Evolutionary conservation across 1,140 invertebrate species (phyloP), one percentile per base, ranked within the genome.

Genomic region (Drosophila lowei): DNA sequence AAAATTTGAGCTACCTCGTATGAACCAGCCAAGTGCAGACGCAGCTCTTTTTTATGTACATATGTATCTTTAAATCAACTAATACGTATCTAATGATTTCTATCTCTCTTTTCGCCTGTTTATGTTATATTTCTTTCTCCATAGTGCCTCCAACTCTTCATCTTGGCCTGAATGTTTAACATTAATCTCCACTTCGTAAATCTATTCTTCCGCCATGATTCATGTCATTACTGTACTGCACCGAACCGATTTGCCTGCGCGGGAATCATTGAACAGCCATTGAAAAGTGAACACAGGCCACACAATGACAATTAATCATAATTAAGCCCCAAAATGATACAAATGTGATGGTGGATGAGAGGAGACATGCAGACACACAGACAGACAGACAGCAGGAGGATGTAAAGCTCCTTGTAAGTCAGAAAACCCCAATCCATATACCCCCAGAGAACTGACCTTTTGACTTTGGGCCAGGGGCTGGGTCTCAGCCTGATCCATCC

Each of bases 231-330:
- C 38, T 7, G 13, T 8, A 30, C 28, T 11, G 16, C 28, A 13
- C 11, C 15, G n/a, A 49, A 34, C 15, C 38, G 56, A 23, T 63
- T 60, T 58, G 59, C 59, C 63, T 60, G 34, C 30, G 41, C n/a
- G 38, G 54, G 46, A 57, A 60, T 0, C 81, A 86, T 84, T 86
- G 67, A 65, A 49, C 59, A 61, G 67, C 52, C 77, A 79, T 65
- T 60, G 56, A 78, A 74, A 60, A 60, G 63, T 67, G 73, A 81
- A 70, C 68, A 68, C 46, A 7, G 34, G 47, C 43, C 48, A 55
- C 64, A 73, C 73, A 77, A 84, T 80, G 80, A 65, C 77, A 85
- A 86, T 85, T 85, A 85, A 85, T 85, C 81, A 85, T 81, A 86
- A 85, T 85, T 85, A 85, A 77, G 77, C 64, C 56, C 44, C 57